Conservation (phyloP, 35 echinoderm and acorn worm species). For the Acanthaster planci region DNA sequence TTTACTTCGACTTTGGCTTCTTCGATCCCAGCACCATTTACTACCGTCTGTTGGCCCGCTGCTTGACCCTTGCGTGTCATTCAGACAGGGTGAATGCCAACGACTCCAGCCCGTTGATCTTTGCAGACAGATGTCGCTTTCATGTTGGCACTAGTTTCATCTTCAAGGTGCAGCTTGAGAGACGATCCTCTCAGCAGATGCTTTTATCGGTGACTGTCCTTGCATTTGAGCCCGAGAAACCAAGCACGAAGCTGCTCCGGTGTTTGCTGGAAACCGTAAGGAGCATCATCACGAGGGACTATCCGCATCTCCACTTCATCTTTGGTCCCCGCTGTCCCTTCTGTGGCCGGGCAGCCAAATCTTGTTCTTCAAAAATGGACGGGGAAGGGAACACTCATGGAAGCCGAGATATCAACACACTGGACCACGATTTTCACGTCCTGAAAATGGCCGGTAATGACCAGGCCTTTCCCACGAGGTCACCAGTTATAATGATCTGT, state of each 20-base stretch:
- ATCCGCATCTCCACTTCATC: background rate
- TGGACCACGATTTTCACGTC: background rate
- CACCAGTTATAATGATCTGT: background rate
- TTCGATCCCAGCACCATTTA: constrained; percentile 8
- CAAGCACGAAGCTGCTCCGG: background rate
- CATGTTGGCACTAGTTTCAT: constrained; percentile 10
- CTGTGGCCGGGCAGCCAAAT: background rate
- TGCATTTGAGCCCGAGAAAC: background rate
- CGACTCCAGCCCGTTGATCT: background rate
- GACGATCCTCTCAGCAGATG: background rate
- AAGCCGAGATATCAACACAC: background rate
- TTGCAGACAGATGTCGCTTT: constrained; percentile 3
- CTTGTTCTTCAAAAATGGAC: background rate
- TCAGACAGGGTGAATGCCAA: background rate
- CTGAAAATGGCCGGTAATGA: constrained; percentile 5
- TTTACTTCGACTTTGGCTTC: constrained; percentile 53
- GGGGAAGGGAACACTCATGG: background rate
- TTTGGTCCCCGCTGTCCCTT: background rate
- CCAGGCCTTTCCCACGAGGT: background rate
- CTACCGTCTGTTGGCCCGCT: constrained; percentile 26
- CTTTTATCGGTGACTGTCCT: background rate
- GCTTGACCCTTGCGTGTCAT: background rate
- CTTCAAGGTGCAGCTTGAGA: constrained; percentile 17
- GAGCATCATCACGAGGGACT: background rate
- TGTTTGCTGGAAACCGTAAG: background rate